Evolutionary conservation across 2,113 vertebrate genomes (phyloP).

Genomic region (Bufo bufo): DNA sequence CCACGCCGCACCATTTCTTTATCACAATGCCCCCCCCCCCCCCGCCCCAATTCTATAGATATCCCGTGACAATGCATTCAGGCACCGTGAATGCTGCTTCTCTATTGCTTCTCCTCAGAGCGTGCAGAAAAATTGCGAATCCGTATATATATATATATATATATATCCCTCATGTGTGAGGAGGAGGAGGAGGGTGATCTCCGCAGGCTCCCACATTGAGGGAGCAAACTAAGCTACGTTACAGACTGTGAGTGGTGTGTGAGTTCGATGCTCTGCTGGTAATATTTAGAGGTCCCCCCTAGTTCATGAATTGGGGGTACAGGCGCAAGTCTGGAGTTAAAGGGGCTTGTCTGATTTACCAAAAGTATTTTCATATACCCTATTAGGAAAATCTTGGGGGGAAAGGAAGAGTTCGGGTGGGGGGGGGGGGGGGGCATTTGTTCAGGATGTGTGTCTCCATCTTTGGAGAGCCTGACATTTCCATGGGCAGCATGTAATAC

Average conservation of each 20-base stretch:
- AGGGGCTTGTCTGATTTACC: background rate
- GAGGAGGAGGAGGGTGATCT: slow-evolving; percentile 26
- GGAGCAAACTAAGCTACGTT: slow-evolving; percentile 39
- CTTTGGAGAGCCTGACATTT: too few species aligned
- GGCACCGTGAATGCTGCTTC: slow-evolving; percentile 50
- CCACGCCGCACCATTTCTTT: slow-evolving; percentile 40
- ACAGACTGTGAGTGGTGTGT: slow-evolving; percentile 43
- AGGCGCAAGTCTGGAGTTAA: background rate
- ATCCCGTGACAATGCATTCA: slow-evolving; percentile 48
- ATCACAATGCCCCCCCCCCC: background rate
- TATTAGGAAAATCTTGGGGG: background rate
- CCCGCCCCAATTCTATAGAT: background rate
- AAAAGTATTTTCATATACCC: background rate
- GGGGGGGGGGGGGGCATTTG: too few species aligned
- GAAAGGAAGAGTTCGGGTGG: too few species aligned
- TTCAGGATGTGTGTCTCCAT: too few species aligned
- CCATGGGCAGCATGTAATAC: too few species aligned
- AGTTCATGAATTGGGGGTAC: background rate
- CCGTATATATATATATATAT: slow-evolving; percentile 47
- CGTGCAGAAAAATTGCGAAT: slow-evolving; percentile 34
- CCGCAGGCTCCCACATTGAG: slow-evolving; percentile 24
- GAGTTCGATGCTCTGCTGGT: slow-evolving; percentile 29
- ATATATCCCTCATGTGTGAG: slow-evolving; percentile 41
- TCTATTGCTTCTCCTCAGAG: slow-evolving; percentile 37
- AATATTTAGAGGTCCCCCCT: background rate